Evolutionary conservation across 2,113 vertebrate genomes (phyloP).

Genomic region (Alethe castanea): DNA sequence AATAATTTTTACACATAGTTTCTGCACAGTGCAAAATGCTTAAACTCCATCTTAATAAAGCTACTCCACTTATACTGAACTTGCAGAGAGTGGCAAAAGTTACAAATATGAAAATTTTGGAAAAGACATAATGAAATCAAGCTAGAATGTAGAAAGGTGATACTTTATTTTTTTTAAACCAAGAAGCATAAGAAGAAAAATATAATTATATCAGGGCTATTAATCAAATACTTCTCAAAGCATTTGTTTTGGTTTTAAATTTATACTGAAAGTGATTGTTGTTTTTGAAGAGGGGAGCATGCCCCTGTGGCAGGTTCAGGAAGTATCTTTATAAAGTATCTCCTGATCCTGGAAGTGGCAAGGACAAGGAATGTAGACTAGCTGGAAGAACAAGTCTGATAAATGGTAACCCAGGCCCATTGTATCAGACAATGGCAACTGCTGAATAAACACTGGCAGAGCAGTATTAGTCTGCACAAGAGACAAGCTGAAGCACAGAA

Average conservation of each 20-base stretch:
- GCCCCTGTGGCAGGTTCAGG: background rate
- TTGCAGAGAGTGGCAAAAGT: background rate
- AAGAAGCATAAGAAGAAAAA: background rate
- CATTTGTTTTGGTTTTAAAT: background rate
- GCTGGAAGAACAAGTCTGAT: conserved; percentile 62
- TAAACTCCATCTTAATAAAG: background rate
- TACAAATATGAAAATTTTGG: background rate
- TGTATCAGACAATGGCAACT: conserved; percentile 48
- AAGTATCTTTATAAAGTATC: conserved; percentile 18
- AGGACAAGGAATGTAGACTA: conserved; percentile 41
- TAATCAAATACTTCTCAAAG: background rate
- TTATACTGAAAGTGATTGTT: background rate
- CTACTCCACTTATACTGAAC: background rate
- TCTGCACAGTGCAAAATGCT: background rate
- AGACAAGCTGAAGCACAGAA: background rate
- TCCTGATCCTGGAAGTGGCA: conserved; percentile 28
- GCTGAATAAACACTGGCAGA: conserved; percentile 37
- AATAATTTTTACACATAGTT: background rate
- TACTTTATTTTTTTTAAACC: background rate
- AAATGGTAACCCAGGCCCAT: conserved; percentile 33
- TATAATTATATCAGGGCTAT: background rate
- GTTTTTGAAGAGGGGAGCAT: background rate
- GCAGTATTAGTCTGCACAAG: background rate
- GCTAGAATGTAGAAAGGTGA: background rate
- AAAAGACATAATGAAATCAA: background rate